Base-by-base conservation (phyloP, 2,113 vertebrate species). In the Merops nubicus region DNA sequence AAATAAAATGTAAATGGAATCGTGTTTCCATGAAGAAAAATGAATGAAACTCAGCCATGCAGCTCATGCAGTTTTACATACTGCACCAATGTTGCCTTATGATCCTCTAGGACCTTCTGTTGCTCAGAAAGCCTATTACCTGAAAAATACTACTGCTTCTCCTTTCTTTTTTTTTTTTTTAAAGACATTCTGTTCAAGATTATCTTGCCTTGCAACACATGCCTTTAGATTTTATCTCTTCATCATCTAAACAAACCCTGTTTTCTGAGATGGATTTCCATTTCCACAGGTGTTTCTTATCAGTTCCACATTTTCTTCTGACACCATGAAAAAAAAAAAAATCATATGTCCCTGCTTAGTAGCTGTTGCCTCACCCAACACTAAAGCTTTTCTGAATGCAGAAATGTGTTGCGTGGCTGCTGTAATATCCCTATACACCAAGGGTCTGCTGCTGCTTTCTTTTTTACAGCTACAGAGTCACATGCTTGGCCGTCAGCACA, bases 31-130 rank as follows among this genome's bases (percentile, higher is more conserved):
- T 80, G 60, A 65, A 94, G 67, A 74, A 79, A 87, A 96, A 82
- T 48, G 76, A 88, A 73, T 75, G 50, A 95, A 87, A 48, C 78
- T 38, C 64, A 57, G 63, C 57, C 29, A 78, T 80, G 25, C 21
- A 95, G 70, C 23, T 92, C 64, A 28, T 53, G 7, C 68, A 76
- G 38, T 91, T 93, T 95, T 80, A 91, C 79, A 92, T 25, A 85
- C 85, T 94, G 91, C 96, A 98, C 98, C 98, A 98, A 98, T 72
- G 97, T 94, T 98, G 98, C 98, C 98, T 97, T 98, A 97, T 91
- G 97, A 96, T 98, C 98, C 98, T 98, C 89, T 96, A 98, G 98
- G 98, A 98, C 98, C 98, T 91, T 98, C 83, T 77, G 45, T 69
- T 92, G 53, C 72, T 91, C 54, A 86, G 69, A 94, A 91, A 94